Evolutionary conservation across 2,888 invertebrate genomes (phyloP).

Genomic region (Sepioteuthis lessoniana): DNA sequence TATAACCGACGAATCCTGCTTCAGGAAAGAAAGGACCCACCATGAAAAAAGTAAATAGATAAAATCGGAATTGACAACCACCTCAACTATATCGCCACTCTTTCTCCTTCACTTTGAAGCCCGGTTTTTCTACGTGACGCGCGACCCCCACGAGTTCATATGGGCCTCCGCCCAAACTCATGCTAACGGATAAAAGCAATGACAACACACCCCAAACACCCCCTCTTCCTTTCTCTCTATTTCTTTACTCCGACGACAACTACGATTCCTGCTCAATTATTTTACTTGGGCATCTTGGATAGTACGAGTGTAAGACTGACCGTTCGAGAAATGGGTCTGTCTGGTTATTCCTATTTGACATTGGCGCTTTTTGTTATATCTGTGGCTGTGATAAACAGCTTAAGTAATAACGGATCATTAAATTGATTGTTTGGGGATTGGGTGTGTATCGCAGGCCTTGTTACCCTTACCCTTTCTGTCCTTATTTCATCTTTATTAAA

Average conservation of each 20-base stretch:
- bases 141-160: conserved; percentile 9
- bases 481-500: no score
- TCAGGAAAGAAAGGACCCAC: neutral
- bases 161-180: neutral
- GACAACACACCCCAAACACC: neutral
- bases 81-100: neutral
- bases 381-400: neutral
- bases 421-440: neutral
- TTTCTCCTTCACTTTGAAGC: neutral
- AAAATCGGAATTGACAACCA: neutral
- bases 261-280: neutral
- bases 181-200: neutral
- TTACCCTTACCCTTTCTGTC: no score
- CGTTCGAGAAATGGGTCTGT: neutral
- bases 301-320: neutral
- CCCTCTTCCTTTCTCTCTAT: neutral
- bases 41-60: neutral
- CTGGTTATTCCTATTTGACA: neutral
- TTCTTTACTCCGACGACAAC: neutral
- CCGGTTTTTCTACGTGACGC: neutral
- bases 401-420: neutral
- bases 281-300: neutral
- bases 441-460: no score
- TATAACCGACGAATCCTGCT: neutral
- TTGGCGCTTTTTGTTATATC: neutral